phyloP scores from a whole-genome alignment of 2,113 vertebrate species.

The Eupsittula cactorum region DNA sequence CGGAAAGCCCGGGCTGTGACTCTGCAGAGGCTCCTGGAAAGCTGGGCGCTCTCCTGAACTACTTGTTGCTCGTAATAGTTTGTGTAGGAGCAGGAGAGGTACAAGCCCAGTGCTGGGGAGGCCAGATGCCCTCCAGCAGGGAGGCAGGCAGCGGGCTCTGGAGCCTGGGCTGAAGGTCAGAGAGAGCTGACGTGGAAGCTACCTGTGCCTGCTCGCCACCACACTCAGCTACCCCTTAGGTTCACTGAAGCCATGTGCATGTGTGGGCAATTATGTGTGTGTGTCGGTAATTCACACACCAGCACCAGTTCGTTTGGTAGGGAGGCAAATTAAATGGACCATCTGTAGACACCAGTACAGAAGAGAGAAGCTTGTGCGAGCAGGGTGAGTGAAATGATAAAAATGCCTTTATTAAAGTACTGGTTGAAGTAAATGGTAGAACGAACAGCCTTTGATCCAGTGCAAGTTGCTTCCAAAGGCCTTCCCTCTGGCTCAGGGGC shows the following conservation, averaged over 20 bases:
- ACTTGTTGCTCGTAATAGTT: background rate
- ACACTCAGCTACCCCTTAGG: background rate
- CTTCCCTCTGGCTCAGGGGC: background rate
- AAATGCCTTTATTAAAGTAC: background rate
- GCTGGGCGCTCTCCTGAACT: background rate
- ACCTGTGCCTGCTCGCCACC: background rate
- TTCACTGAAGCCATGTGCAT: background rate
- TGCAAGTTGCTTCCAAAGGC: background rate
- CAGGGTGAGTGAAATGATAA: background rate
- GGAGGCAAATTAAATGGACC: background rate
- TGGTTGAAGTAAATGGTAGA: background rate
- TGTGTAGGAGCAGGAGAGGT: background rate
- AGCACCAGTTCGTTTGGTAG: background rate
- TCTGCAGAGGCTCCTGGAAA: fast-evolving
- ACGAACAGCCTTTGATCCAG: background rate
- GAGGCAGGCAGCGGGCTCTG: background rate
- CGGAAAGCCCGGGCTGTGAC: background rate
- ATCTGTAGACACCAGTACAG: background rate
- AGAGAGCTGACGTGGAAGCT: background rate
- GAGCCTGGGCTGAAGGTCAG: background rate
- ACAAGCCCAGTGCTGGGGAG: fast-evolving
- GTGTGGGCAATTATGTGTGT: background rate
- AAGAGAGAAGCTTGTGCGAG: background rate
- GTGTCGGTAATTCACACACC: background rate
- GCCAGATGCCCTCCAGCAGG: background rate